A percentile compares a stretch with the other conserved stretches of the same genome.
These are phyloP conservation scores for rabbit (Oryctolagus cuniculus) DNA, from an alignment of 2,113 vertebrate species.

Conservation along the genomic window mOryCun1.1 NC_091438.1:29671501-29672000, in stretches of 20 bases:
- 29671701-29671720: neutral
- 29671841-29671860: neutral
- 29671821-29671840: neutral
- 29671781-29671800: neutral
- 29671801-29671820: neutral
- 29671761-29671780: neutral
- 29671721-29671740: neutral
- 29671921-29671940: neutral
- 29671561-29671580: no score
- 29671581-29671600: no score
- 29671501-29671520: no score
- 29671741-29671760: neutral
- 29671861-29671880: neutral
- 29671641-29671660: no score
- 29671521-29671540: no score
- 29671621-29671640: no score
- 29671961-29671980: neutral
- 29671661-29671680: no score
- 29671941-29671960: neutral
- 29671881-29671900: neutral
- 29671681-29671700: neutral
- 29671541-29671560: no score
- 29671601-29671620: no score
- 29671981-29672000: neutral
- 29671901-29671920: neutral